Evolutionary conservation across 2,888 invertebrate genomes (phyloP).

Genomic region (Dasypogon diadema): DNA sequence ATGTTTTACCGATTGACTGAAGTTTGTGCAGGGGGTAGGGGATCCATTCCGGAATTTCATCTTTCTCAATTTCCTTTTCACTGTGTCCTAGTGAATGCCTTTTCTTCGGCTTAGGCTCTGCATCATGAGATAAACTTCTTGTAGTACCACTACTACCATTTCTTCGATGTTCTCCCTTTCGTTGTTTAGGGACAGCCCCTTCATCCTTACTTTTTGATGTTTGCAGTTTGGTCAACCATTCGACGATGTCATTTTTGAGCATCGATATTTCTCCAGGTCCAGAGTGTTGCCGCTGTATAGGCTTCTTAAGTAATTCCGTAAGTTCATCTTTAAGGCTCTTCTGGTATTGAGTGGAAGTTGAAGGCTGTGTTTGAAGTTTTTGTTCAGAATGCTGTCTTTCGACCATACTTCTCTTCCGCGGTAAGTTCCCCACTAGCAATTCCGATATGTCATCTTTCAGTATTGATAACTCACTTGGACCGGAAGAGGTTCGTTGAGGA

Average conservation of each 20-base stretch:
- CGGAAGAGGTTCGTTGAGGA: slow-evolving; percentile 67
- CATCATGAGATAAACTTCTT: slow-evolving; percentile 66
- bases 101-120: slow-evolving; percentile 64
- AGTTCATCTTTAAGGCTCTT: slow-evolving; percentile 65
- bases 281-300: slow-evolving; percentile 67
- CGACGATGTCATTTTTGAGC: slow-evolving; percentile 67
- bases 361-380: slow-evolving; percentile 4
- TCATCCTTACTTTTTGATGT: slow-evolving; percentile 58
- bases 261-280: slow-evolving; percentile 67
- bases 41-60: slow-evolving; percentile 65
- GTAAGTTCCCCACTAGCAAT: slow-evolving; percentile 66
- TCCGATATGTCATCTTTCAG: slow-evolving; percentile 67
- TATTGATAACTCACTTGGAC: slow-evolving; percentile 68
- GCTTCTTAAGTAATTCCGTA: slow-evolving; percentile 66
- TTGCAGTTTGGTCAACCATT: slow-evolving; percentile 68
- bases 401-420: slow-evolving; percentile 63
- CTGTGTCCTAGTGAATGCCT: slow-evolving; percentile 67
- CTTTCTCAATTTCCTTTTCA: slow-evolving; percentile 63
- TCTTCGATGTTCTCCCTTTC: slow-evolving; percentile 63
- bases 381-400: slow-evolving; percentile 57
- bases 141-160: slow-evolving; percentile 65
- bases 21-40: slow-evolving; percentile 66
- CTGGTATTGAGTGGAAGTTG: slow-evolving; percentile 59
- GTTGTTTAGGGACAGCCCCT: slow-evolving; percentile 58
- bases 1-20: slow-evolving; percentile 64